These are phyloP conservation scores for Rhynchomys soricoides DNA, from an alignment of 2,113 vertebrate species.

Conservation along the genomic window DNA sequence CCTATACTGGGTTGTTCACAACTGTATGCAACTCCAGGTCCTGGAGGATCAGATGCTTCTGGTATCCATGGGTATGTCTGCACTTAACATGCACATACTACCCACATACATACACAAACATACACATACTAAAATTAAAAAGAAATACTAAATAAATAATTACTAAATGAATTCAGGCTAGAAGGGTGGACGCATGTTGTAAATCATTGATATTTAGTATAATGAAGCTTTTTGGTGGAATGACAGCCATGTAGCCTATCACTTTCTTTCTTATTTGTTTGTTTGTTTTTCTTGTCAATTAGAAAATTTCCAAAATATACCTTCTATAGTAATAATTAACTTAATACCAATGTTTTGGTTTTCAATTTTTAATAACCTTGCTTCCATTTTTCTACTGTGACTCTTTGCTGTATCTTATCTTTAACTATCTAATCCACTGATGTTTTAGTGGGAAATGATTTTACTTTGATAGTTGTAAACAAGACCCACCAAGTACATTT, in stretches of 20 bases:
- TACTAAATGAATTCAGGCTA: neutral
- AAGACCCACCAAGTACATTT: neutral
- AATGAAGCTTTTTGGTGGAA: neutral
- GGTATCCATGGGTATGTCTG: neutral
- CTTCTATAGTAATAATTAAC: neutral
- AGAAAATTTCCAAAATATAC: neutral
- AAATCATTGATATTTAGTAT: neutral
- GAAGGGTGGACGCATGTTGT: neutral
- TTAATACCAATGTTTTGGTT: neutral
- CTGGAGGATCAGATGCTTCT: neutral
- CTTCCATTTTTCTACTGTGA: neutral
- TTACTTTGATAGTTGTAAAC: neutral
- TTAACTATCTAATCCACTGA: neutral
- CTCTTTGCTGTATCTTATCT: constrained; percentile 5
- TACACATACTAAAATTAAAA: neutral
- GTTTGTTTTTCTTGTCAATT: neutral
- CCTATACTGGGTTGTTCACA: neutral
- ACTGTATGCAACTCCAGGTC: neutral
- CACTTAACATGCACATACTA: neutral
- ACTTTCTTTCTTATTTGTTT: neutral
- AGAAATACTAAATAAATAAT: neutral
- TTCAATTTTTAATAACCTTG: constrained; percentile 33
- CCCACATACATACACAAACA: neutral
- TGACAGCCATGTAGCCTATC: neutral
- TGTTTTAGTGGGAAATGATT: neutral